Conservation (phyloP, 2,888 invertebrate species). For the Creontiades dilutus region DNA sequence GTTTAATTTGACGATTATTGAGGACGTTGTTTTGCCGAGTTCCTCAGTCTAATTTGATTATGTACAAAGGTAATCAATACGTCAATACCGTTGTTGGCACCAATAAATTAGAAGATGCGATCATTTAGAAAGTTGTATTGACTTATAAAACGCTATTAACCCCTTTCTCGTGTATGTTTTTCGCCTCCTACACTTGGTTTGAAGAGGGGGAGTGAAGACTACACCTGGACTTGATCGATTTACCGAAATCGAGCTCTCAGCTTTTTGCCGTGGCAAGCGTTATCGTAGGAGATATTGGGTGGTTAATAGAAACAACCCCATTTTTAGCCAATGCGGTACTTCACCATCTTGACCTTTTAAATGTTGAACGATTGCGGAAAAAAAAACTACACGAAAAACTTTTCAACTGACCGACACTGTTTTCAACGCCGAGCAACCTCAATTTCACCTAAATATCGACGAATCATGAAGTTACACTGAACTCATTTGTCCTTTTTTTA, state of each 20-base stretch:
- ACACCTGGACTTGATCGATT: not conserved
- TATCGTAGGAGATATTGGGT: not conserved
- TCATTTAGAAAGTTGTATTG: not conserved
- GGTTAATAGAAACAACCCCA: not conserved
- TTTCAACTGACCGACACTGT: too few relatives aligned
- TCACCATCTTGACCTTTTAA: not conserved
- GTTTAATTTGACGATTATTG: not conserved
- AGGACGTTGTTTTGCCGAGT: not conserved
- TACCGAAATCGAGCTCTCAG: not conserved
- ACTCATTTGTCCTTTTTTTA: too few relatives aligned
- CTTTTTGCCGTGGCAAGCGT: not conserved
- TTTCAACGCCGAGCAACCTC: too few relatives aligned
- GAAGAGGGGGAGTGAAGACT: not conserved
- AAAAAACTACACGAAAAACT: not conserved
- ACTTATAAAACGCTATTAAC: not conserved
- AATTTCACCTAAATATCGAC: too few relatives aligned
- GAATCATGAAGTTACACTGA: too few relatives aligned
- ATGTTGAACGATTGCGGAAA: not conserved
- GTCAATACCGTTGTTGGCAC: not conserved
- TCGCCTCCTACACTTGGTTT: too few relatives aligned
- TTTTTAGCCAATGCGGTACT: not conserved
- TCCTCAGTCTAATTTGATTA: constrained; percentile 27
- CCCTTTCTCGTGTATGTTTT: too few relatives aligned
- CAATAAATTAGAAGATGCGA: not conserved
- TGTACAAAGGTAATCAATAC: not conserved